Evolutionary conservation across 1,140 invertebrate genomes (phyloP).

Genomic region (Drosophila punjabiensis): DNA sequence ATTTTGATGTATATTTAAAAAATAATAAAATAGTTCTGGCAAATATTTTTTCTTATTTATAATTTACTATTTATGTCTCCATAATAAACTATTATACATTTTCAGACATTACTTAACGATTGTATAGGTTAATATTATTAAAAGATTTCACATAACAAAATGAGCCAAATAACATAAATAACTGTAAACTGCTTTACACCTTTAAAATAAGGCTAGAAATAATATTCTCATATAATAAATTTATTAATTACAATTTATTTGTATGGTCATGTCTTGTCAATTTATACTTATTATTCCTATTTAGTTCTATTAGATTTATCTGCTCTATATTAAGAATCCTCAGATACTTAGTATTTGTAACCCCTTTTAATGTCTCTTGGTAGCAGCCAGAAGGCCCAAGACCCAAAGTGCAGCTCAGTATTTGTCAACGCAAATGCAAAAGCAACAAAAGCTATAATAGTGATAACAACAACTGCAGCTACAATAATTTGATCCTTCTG

Average conservation of each 20-base stretch:
- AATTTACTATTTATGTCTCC: too few species aligned
- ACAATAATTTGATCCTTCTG: slow-evolving; percentile 29
- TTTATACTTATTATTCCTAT: not conserved
- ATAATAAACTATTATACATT: too few species aligned
- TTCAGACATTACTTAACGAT: too few species aligned
- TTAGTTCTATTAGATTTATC: too few species aligned
- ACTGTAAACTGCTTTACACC: not conserved
- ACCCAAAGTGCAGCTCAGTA: slow-evolving; percentile 23
- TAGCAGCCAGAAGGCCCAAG: not conserved
- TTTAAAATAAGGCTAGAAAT: too few species aligned
- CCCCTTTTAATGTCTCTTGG: not conserved
- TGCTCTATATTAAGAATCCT: not conserved
- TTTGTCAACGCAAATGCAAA: slow-evolving; percentile 42
- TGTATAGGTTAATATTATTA: too few species aligned
- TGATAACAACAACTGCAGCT: slow-evolving; percentile 9
- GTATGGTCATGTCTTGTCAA: not conserved
- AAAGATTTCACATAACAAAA: too few species aligned
- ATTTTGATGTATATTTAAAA: too few species aligned
- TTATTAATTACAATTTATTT: not conserved
- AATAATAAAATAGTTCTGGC: too few species aligned
- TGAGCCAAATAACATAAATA: not conserved
- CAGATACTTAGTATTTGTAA: too few species aligned
- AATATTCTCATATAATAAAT: too few species aligned
- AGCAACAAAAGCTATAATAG: slow-evolving; percentile 7
- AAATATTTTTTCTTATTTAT: too few species aligned